These are phyloP conservation scores for Cephus nigrinus DNA, from an alignment of 2,888 invertebrate species.

Conservation along the genomic window DNA sequence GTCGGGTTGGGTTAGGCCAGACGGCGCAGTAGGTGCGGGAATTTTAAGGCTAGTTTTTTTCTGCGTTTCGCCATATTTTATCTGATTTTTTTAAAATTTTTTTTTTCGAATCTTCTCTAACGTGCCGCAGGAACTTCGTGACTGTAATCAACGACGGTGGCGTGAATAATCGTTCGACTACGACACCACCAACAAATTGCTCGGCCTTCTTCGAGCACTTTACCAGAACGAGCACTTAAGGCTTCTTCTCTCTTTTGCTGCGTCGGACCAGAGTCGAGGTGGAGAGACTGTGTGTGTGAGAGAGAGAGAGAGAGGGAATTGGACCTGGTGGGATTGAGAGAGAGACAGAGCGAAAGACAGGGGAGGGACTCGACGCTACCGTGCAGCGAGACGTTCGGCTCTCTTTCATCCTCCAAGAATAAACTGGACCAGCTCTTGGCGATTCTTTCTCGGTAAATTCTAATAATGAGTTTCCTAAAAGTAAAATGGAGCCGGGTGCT, in stretches of 20 bases:
- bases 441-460: neutral
- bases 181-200: constrained; percentile 27
- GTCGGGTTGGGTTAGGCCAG: neutral
- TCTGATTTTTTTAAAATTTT: no score
- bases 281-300: no score
- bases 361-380: neutral
- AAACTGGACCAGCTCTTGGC: constrained; percentile 27
- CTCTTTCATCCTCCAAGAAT: constrained; percentile 53
- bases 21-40: neutral
- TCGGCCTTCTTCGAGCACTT: constrained; percentile 25
- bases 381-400: constrained; percentile 12
- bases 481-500: neutral
- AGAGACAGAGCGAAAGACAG: no score
- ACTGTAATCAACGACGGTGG: constrained; percentile 13
- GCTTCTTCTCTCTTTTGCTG: neutral
- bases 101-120: no score
- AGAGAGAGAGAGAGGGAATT: no score
- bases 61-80: no score
- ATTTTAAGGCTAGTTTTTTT: neutral
- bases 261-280: neutral
- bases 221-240: constrained; percentile 26
- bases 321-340: no score
- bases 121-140: neutral
- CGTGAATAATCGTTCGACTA: constrained; percentile 28
- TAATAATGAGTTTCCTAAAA: neutral